A percentile compares a stretch with the other conserved stretches of the same genome.
These are phyloP conservation scores for Cheilosia pagana DNA, from an alignment of 2,888 invertebrate species.

Conservation along the genomic window DNA sequence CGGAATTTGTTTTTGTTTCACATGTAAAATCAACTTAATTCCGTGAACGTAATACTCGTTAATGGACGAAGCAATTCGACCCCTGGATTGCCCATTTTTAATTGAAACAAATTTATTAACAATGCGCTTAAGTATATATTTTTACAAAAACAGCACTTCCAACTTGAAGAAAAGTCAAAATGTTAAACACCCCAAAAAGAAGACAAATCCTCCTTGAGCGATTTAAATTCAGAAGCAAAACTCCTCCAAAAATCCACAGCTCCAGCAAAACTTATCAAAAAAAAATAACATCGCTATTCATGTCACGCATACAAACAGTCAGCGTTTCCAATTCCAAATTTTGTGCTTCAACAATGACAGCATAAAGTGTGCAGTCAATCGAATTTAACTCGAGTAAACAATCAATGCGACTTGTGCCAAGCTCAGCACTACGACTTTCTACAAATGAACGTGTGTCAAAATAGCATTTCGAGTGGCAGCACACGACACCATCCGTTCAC, in stretches of 20 bases:
- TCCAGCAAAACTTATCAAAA: conserved; percentile 29
- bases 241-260: conserved; percentile 5
- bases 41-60: no score
- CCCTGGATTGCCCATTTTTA: not conserved
- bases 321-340: conserved; percentile 21
- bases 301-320: conserved; percentile 44
- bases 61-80: no score
- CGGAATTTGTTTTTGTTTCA: no score
- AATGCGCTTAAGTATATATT: no score
- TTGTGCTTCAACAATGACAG: conserved; percentile 30
- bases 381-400: conserved; percentile 54
- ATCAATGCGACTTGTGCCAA: conserved; percentile 43
- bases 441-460: conserved; percentile 48
- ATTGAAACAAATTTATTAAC: not conserved
- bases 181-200: no score
- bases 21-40: no score
- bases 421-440: conserved; percentile 10
- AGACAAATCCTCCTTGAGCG: no score
- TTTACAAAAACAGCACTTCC: no score
- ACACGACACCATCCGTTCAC: conserved; percentile 4
- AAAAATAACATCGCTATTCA: conserved; percentile 30
- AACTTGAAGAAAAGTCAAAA: no score
- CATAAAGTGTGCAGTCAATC: conserved; percentile 61
- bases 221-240: conserved; percentile 27
- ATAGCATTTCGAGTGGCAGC: conserved; percentile 14